Percentiles rank a stretch among this genome's conserved stretches.
These are phyloP conservation scores for Apodemia zela DNA, from an alignment of 2,888 invertebrate species.

Conservation along the genomic window DNA sequence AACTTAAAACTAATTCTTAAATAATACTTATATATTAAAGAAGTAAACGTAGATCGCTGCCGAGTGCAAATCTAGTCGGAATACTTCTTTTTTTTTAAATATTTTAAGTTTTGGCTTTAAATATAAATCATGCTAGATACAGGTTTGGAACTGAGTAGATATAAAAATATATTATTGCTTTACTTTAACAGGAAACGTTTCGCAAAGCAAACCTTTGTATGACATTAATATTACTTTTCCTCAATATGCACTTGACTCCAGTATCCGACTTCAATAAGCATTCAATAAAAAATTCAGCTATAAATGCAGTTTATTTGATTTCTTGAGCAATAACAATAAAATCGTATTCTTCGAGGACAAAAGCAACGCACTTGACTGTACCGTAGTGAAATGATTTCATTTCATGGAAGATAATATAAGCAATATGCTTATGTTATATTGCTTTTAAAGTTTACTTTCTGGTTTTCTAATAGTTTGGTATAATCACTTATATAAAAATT, in stretches of 20 bases:
- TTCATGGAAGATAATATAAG: constrained; percentile 23
- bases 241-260: constrained; percentile 23
- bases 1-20: too few relatives aligned
- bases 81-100: too few relatives aligned
- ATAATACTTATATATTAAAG: too few relatives aligned
- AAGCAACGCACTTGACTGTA: constrained; percentile 53
- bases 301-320: constrained; percentile 71
- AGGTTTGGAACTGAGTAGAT: too few relatives aligned
- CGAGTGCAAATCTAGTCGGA: too few relatives aligned
- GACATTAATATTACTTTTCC: background rate
- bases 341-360: constrained; percentile 63
- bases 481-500: too few relatives aligned
- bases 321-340: constrained; percentile 72
- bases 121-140: background rate
- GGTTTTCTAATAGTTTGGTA: background rate
- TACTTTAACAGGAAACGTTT: too few relatives aligned
- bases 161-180: constrained; percentile 21
- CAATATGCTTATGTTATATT: background rate
- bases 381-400: constrained; percentile 26
- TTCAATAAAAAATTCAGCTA: constrained; percentile 65
- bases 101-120: constrained; percentile 26
- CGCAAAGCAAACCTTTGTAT: too few relatives aligned
- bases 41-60: too few relatives aligned
- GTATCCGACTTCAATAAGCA: constrained; percentile 45
- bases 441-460: constrained; percentile 1